Evolutionary conservation across 2,797 vertebrate species (phyloP).

Genomic region (Coregonus sp.): DNA sequence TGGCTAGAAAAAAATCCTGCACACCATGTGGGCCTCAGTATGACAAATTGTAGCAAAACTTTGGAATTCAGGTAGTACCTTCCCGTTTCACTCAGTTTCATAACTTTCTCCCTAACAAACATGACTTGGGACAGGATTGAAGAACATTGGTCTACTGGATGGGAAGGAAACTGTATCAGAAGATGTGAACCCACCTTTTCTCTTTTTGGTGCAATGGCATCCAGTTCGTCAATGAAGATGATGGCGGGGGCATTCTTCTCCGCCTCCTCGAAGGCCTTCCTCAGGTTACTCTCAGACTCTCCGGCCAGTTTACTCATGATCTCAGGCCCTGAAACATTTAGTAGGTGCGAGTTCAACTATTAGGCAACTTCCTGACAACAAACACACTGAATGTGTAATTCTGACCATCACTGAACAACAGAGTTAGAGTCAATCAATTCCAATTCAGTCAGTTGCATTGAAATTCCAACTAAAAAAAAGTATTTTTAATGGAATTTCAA

Average conservation of each 20-base stretch:
- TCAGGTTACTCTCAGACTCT: conserved; percentile 88
- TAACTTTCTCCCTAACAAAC: no score
- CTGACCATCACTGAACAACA: neutral
- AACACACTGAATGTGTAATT: neutral
- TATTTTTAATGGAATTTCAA: neutral
- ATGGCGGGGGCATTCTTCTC: conserved; percentile 90
- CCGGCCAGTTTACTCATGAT: conserved; percentile 92
- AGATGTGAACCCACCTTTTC: conserved; percentile 78
- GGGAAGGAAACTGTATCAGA: neutral
- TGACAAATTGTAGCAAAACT: no score
- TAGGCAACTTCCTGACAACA: neutral
- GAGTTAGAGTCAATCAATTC: neutral
- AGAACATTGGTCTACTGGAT: neutral
- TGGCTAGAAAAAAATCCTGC: neutral
- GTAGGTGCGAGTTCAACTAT: neutral
- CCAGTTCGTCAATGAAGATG: conserved; percentile 89
- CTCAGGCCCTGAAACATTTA: conserved; percentile 78
- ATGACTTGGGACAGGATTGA: neutral
- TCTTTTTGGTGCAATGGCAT: conserved; percentile 90
- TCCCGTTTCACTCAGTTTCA: no score
- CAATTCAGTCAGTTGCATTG: neutral
- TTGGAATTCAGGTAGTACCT: no score
- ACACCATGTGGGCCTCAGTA: neutral
- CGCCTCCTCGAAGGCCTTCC: conserved; percentile 89
- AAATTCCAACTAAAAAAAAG: neutral